A percentile compares a stretch with the other conserved stretches of the same genome.
Conservation (phyloP, 2,797 vertebrate genomes). For the Dromococcyx pavoninus region DNA sequence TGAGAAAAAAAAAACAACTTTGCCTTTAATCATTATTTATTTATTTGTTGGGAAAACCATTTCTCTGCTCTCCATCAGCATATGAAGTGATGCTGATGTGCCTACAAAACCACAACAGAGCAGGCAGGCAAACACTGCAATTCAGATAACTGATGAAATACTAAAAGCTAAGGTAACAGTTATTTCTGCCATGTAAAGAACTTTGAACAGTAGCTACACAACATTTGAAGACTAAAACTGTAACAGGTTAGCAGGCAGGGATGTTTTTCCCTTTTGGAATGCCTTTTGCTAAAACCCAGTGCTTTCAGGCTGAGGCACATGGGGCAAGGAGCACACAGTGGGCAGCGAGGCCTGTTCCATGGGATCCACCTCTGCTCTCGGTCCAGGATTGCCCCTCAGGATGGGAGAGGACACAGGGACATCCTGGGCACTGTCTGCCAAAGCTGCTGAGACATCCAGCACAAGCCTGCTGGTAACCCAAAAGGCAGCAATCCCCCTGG, state of each 20-base stretch:
- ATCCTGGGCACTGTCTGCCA: neutral
- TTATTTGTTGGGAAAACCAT: neutral
- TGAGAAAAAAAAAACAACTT: neutral
- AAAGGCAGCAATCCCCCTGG: rapidly evolving
- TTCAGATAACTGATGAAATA: neutral
- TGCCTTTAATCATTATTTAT: neutral
- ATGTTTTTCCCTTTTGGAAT: neutral
- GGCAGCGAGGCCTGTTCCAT: neutral
- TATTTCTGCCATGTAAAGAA: neutral
- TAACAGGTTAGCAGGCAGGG: neutral
- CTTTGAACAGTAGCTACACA: neutral
- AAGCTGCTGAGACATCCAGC: neutral
- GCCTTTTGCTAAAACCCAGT: neutral
- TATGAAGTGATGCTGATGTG: neutral
- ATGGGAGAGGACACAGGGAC: neutral
- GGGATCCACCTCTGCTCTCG: no score
- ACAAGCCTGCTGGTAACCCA: neutral
- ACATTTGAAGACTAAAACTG: no score
- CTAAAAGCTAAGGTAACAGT: neutral
- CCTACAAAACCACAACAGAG: neutral
- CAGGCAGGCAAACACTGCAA: neutral
- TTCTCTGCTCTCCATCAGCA: neutral
- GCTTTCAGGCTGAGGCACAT: neutral
- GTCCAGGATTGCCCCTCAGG: rapidly evolving
- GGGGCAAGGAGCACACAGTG: rapidly evolving